These are phyloP conservation scores for Oriolus oriolus DNA, from an alignment of 2,113 vertebrate species.

Conservation along the genomic window DNA sequence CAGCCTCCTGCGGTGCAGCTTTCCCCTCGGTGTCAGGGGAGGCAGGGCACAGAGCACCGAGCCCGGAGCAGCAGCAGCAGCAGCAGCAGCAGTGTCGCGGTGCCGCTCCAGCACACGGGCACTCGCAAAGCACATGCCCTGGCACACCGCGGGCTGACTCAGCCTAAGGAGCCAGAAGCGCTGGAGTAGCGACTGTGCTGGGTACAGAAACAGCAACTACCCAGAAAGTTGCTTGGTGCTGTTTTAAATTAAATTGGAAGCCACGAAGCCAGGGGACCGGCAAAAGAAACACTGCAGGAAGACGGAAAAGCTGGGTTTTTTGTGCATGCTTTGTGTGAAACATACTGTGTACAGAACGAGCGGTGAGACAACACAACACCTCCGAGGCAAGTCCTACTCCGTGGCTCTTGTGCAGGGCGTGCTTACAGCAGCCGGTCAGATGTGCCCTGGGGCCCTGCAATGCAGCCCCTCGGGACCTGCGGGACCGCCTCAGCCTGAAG, in stretches of 20 bases:
- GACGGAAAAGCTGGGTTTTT: accelerated
- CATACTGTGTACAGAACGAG: accelerated
- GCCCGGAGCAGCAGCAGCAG: neutral
- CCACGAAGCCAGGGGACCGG: accelerated
- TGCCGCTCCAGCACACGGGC: neutral
- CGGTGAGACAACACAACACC: neutral
- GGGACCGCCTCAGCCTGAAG: neutral
- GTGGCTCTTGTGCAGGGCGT: accelerated
- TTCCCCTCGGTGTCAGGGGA: accelerated
- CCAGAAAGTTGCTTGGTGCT: neutral
- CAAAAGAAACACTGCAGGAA: neutral
- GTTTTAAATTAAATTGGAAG: neutral
- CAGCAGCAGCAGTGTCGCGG: neutral
- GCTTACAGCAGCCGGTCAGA: accelerated
- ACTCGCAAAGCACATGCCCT: accelerated
- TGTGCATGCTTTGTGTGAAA: neutral
- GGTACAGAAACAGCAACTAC: neutral
- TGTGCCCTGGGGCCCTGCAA: accelerated
- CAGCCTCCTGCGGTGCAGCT: neutral
- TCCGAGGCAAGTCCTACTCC: accelerated
- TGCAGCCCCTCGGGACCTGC: accelerated
- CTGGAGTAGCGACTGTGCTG: neutral
- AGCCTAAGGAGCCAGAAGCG: neutral
- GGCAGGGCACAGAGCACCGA: neutral
- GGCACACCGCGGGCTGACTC: neutral